Evolutionary conservation across 2,888 invertebrate species (phyloP).

Genomic region (Acronicta alni): DNA sequence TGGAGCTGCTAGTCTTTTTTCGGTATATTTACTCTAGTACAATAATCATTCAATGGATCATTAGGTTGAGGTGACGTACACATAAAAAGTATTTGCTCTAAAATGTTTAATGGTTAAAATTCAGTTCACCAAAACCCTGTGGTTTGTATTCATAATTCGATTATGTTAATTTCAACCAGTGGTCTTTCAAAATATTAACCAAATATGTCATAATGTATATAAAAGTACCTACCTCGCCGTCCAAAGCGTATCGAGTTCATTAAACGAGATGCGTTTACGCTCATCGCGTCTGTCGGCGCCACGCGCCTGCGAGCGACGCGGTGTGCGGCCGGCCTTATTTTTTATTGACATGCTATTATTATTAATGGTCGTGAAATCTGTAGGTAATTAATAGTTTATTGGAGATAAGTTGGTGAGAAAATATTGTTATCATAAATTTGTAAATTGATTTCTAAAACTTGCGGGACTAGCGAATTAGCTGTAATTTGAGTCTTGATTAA

Average conservation of each 20-base stretch:
- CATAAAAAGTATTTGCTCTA: too few relatives aligned
- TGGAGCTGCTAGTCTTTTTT: too few relatives aligned
- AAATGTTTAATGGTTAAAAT: too few relatives aligned
- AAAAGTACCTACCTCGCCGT: neutral
- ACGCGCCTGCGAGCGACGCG: slow-evolving; percentile 46
- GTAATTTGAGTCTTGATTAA: too few relatives aligned
- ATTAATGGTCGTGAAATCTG: slow-evolving; percentile 4
- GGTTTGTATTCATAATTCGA: too few relatives aligned
- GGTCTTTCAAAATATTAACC: neutral
- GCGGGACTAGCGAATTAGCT: neutral
- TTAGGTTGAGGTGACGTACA: too few relatives aligned
- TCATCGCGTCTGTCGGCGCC: slow-evolving; percentile 36
- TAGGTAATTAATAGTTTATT: neutral
- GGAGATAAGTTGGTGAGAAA: neutral
- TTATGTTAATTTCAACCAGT: too few relatives aligned
- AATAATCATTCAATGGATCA: too few relatives aligned
- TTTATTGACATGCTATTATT: slow-evolving; percentile 26
- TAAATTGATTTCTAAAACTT: neutral
- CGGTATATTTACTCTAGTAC: too few relatives aligned
- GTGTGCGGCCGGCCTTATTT: slow-evolving; percentile 38
- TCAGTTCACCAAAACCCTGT: too few relatives aligned
- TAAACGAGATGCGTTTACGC: slow-evolving; percentile 40
- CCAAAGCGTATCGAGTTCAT: slow-evolving; percentile 28
- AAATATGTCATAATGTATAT: neutral
- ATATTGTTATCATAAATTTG: neutral